Conservation (phyloP, 2,797 vertebrate genomes). For the Momotus momota region DNA sequence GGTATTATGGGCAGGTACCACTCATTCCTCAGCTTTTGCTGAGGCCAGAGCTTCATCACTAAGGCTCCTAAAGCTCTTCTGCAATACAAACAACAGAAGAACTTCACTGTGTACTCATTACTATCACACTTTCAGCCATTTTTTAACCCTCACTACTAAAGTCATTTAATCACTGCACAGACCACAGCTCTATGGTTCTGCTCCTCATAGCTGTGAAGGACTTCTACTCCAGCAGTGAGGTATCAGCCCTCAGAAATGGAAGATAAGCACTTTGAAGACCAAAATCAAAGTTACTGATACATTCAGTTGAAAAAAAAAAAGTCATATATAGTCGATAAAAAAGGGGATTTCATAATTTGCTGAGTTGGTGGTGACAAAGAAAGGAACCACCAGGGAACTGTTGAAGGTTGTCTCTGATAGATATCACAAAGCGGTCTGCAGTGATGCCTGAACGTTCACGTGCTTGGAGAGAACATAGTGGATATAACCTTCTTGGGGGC, state of each 20-base stretch:
- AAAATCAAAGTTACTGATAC: conserved; percentile 68
- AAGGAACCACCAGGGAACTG: conserved; percentile 71
- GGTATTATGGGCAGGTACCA: not conserved
- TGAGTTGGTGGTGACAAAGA: conserved; percentile 81
- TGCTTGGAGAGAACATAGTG: conserved; percentile 77
- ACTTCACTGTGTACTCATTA: not conserved
- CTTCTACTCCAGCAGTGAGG: not conserved
- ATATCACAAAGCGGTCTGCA: conserved; percentile 75
- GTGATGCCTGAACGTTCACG: conserved; percentile 62
- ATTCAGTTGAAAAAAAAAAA: conserved; percentile 74
- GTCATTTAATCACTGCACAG: not conserved
- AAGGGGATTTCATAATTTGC: conserved; percentile 77
- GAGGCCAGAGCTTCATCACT: not conserved
- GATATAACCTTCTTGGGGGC: conserved; percentile 76
- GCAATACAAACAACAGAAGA: not conserved
- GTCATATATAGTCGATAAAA: conserved; percentile 59
- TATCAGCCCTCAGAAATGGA: not conserved
- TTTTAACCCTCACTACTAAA: not conserved
- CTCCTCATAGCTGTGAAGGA: not conserved
- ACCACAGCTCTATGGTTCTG: not conserved
- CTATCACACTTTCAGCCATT: not conserved
- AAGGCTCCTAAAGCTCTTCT: not conserved
- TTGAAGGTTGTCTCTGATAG: conserved; percentile 78
- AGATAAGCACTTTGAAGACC: not conserved
- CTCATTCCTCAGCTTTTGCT: not conserved